Evolutionary conservation across 2,888 invertebrate genomes (phyloP), one percentile per base, ranked within the genome.

Genomic region (Drosophila subquinaria): DNA sequence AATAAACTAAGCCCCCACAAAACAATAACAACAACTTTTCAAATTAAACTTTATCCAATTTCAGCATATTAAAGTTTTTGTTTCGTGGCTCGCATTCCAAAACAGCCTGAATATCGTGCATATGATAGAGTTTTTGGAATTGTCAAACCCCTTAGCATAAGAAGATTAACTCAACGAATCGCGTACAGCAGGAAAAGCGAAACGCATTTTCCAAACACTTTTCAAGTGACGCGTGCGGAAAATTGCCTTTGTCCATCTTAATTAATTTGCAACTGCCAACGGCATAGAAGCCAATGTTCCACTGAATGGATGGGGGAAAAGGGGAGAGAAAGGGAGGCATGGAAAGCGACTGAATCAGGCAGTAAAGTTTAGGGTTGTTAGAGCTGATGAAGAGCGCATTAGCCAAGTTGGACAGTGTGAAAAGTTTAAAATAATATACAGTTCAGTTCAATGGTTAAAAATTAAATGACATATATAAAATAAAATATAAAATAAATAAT

Each of bases 41-140:
- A 88, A 88, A 89, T 89, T 89, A 89, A 89, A 89, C 84, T 89
- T 85, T 86, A 73, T 81, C 76, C 85, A 74, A 85, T 83, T 86
- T 85, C 74, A 72, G 82, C 73, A 88, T 79, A 83, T 87, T 88
- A 77, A 87, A 85, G 81, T 82, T 82, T 57, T 60, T 47, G 55
- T 68, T 68, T 81, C 86, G 76, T 79, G 79, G 45, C 36, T 55
- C 10, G 70, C 72, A 81, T 76, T 72, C 50, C 15, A 68, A 52
- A 69, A 47, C 17, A 53, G 38, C 20, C 23, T 3, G 30, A 20
- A 36, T 38, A 13, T 33, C 9, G 8, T 51, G 10, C 20, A 20
- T 36, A 47, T 45, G 20, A 47, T 59, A 38, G 36, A 59, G 47
- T 53, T 15, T 15, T 2, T 15, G 2, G 38, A 27, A 11, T 17